A percentile compares a stretch with the other conserved stretches of the same genome.
Evolutionary conservation across 2,797 vertebrate genomes (phyloP).

Genomic region (Tokudaia muenninki): DNA sequence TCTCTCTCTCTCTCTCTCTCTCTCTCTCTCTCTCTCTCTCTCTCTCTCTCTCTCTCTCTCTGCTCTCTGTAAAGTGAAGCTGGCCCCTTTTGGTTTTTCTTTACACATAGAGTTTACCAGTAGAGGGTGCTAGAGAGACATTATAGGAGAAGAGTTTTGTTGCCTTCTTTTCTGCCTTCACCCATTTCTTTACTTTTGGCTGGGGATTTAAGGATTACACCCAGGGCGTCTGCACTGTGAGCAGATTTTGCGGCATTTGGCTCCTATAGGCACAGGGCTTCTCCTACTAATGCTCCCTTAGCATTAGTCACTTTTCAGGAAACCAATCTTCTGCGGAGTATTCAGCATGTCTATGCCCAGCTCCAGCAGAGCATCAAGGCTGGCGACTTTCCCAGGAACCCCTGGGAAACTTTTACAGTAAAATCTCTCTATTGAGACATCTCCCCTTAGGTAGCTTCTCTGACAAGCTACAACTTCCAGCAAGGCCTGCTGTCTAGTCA

Average conservation of each 20-base stretch:
- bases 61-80: background rate
- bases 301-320: background rate
- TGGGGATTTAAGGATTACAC: background rate
- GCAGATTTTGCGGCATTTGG: background rate
- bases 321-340: background rate
- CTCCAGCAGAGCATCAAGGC: background rate
- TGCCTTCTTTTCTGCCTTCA: background rate
- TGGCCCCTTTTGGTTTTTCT: background rate
- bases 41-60: background rate
- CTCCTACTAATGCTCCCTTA: background rate
- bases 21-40: background rate
- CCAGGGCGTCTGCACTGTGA: background rate
- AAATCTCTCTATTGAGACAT: background rate
- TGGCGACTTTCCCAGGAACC: background rate
- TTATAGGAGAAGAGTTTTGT: background rate
- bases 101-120: background rate
- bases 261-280: background rate
- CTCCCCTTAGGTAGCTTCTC: background rate
- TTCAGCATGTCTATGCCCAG: background rate
- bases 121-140: slow-evolving; percentile 2
- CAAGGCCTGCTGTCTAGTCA: background rate
- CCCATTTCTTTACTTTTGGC: background rate
- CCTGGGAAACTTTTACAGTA: background rate
- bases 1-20: too few species aligned
- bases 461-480: background rate